Base-by-base conservation (phyloP, 2,888 invertebrate species). In the Perdita meconis region DNA sequence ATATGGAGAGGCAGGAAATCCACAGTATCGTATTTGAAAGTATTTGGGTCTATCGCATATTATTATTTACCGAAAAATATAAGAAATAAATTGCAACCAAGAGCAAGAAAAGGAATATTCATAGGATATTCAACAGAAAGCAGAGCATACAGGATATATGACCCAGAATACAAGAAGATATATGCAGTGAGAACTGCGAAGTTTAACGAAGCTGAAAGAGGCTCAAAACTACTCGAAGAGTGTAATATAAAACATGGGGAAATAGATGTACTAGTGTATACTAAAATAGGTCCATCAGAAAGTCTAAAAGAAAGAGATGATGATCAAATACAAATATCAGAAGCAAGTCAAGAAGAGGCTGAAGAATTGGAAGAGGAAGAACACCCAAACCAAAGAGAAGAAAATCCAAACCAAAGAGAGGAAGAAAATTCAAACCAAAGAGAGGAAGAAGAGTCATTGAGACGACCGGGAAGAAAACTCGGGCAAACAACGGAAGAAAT, bases 1-100 rank as follows among this genome's bases (percentile, higher is more conserved):
- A 8, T 36, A 36, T 57, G 38, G 57, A 40, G 19, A 5, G 57
- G 40, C 16, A 57, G n/a, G 10, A 30, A 56, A 30, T 38, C 57
- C 16, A 57, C 36, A 16, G 57, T 57, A 1, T 38, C 38, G 10
- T 38, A 36, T 38, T 40, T 34, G 3, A 36, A 40, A 16, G 36
- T 57, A 1, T 57, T 57, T 12, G 57, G 57, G n/a, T 16, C 38
- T 40, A 57, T 57, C 1, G 57, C 57, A 3, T 30, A 57, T 19
- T 24, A 36, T 36, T 16, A 36, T 36, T 38, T 13, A 34, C 56
- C 26, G 10, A 56, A 56, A 6, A 36, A n/a, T 56, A 12, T 56
- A 13, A 57, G 57, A 36, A 36, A 19, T 34, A 57, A 57, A 16
- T 13, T 57, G 1, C 36, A 57, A n/a, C 6, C 19, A 38, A 57